Conservation (phyloP, 1,140 invertebrate genomes). For the Diorhabda elongata region DNA sequence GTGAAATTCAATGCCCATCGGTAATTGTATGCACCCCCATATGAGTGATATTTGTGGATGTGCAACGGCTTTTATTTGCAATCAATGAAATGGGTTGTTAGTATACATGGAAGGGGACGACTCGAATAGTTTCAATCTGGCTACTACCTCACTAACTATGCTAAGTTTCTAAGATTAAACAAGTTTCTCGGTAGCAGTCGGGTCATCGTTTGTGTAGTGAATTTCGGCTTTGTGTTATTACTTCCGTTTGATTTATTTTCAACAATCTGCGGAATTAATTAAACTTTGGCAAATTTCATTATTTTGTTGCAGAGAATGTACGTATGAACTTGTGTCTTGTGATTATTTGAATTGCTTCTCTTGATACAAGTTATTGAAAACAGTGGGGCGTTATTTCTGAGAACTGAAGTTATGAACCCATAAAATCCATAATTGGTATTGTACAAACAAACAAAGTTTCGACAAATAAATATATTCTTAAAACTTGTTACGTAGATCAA, state of each 20-base stretch:
- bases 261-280: not conserved
- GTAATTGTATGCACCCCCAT: not conserved
- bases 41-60: not conserved
- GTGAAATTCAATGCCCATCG: too few relatives aligned
- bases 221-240: not conserved
- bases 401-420: too few relatives aligned
- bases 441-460: too few relatives aligned
- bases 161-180: not conserved
- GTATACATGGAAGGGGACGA: not conserved
- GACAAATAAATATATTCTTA: too few relatives aligned
- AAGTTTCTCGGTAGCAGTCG: not conserved
- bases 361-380: too few relatives aligned
- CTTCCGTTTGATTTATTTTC: not conserved
- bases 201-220: not conserved
- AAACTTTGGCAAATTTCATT: not conserved
- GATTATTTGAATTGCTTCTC: too few relatives aligned
- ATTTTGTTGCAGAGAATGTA: too few relatives aligned
- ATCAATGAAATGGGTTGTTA: not conserved
- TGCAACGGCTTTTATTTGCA: not conserved
- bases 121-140: not conserved
- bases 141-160: constrained; percentile 1
- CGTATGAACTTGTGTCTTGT: too few relatives aligned
- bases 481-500: too few relatives aligned
- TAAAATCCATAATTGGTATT: too few relatives aligned
- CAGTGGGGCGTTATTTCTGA: too few relatives aligned